phyloP scores from a whole-genome alignment of 2,113 vertebrate genomes.

The Sphyrna mokarran region DNA sequence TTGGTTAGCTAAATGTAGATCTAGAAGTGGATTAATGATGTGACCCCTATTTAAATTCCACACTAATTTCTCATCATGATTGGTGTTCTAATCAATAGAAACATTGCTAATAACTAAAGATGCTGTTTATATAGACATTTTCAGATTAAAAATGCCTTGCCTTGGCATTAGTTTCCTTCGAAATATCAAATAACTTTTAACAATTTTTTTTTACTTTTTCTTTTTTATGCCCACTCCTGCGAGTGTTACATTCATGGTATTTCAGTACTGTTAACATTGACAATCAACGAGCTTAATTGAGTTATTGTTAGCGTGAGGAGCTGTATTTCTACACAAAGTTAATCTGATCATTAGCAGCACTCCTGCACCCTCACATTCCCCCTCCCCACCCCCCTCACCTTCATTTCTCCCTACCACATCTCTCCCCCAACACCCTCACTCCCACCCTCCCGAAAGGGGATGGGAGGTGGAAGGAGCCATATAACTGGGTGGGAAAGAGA shows the following conservation, averaged over 20 bases:
- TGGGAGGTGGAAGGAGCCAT: too few species aligned
- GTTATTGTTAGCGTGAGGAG: neutral
- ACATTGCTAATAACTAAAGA: neutral
- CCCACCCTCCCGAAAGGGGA: too few species aligned
- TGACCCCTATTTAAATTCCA: neutral
- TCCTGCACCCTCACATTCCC: too few species aligned
- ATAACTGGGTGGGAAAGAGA: too few species aligned
- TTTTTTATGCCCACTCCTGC: neutral
- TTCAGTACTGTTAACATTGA: neutral
- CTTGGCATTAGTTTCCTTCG: neutral
- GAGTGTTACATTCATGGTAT: neutral
- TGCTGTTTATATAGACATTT: neutral
- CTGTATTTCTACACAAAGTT: neutral
- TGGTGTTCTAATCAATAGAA: neutral
- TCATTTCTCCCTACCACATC: too few species aligned
- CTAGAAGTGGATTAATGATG: neutral
- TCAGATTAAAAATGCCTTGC: neutral
- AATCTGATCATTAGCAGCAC: neutral
- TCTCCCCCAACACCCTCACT: too few species aligned
- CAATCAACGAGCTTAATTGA: neutral
- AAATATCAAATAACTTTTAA: neutral
- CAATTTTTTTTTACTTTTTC: neutral
- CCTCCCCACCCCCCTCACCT: too few species aligned
- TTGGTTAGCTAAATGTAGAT: rapidly evolving
- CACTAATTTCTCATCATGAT: neutral